A percentile compares a stretch with the other conserved stretches of the same genome.
Evolutionary conservation across 2,113 vertebrate genomes (phyloP).

Genomic region (Pipra filicauda): DNA sequence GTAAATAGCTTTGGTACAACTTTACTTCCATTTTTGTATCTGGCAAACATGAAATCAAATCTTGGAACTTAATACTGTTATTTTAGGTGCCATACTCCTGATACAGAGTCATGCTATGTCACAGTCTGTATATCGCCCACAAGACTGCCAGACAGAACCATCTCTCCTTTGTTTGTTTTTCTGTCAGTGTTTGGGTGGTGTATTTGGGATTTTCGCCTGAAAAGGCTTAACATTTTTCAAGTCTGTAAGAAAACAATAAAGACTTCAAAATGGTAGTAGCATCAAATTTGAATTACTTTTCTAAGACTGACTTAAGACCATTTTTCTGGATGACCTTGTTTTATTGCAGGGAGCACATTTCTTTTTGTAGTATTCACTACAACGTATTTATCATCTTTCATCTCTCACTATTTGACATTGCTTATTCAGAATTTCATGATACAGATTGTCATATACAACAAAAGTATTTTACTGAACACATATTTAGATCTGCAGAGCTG

Average conservation of each 20-base stretch:
- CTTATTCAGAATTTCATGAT: not conserved
- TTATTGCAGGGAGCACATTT: not conserved
- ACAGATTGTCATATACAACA: not conserved
- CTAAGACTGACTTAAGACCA: not conserved
- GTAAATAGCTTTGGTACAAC: not conserved
- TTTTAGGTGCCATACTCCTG: not conserved
- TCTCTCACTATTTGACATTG: not conserved
- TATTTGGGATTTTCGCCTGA: not conserved
- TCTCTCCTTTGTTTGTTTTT: not conserved
- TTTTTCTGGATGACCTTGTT: not conserved
- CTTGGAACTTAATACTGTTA: not conserved
- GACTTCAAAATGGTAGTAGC: not conserved
- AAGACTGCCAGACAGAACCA: not conserved
- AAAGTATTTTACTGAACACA: not conserved
- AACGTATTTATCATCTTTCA: not conserved
- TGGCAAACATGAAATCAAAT: not conserved
- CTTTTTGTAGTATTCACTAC: not conserved
- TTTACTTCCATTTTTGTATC: not conserved
- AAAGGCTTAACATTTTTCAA: not conserved
- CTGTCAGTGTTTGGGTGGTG: not conserved
- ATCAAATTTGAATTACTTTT: not conserved
- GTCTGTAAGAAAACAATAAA: not conserved
- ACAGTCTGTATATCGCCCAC: not conserved
- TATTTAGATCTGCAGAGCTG: not conserved
- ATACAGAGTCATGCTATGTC: not conserved